phyloP scores from a whole-genome alignment of 1,140 invertebrate genomes.

The Vanessa atalanta region DNA sequence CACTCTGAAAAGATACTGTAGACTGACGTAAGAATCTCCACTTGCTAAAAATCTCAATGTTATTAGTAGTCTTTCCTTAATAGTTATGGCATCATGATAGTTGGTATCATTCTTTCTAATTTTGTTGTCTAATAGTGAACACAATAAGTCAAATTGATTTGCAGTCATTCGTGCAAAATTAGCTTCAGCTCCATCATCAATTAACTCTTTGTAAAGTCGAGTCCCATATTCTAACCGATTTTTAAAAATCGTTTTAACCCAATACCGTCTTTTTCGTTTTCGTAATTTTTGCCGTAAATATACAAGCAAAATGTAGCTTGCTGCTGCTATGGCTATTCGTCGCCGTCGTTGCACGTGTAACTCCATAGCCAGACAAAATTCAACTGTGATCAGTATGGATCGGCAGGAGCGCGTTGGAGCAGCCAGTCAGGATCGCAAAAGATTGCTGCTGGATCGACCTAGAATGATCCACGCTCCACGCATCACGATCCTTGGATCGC shows the following conservation, averaged over 20 bases:
- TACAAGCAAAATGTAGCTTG: constrained; percentile 16
- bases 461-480: no score
- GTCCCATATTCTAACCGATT: neutral
- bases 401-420: no score
- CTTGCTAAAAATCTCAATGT: constrained; percentile 25
- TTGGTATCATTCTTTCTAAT: constrained; percentile 31
- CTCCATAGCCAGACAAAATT: no score
- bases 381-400: no score
- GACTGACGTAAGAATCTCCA: constrained; percentile 20
- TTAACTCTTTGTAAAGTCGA: neutral
- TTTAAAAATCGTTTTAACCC: neutral
- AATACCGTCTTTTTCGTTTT: constrained; percentile 28
- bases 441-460: no score
- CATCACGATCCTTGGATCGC: no score
- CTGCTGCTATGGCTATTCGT: constrained; percentile 30
- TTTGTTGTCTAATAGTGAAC: constrained; percentile 25
- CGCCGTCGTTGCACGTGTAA: no score
- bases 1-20: constrained; percentile 13
- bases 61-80: constrained; percentile 16
- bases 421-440: no score
- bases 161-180: constrained; percentile 21
- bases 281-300: constrained; percentile 35
- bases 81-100: constrained; percentile 19
- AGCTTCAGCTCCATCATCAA: neutral
- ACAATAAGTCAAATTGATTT: constrained; percentile 31